phyloP scores from a whole-genome alignment of 2,888 invertebrate genomes.

The Ashinkailepas kermadecensis region DNA sequence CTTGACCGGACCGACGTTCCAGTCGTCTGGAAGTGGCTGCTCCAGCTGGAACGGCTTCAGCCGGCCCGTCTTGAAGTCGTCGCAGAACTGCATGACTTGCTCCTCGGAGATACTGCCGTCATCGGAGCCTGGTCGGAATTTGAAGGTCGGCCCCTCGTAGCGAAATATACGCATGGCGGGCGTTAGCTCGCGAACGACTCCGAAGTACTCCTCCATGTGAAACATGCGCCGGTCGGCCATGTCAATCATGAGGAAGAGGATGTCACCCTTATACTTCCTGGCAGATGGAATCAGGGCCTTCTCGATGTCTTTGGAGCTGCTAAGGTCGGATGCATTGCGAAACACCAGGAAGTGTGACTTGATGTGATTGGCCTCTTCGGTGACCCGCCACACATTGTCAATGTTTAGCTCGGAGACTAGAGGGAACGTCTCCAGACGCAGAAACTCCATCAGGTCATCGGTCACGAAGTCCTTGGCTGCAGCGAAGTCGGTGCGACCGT shows the following conservation, averaged over 20 bases:
- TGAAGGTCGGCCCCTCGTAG: slow-evolving; percentile 12
- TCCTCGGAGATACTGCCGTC: slow-evolving; percentile 10
- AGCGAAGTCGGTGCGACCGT: not conserved
- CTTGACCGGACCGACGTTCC: slow-evolving; percentile 20
- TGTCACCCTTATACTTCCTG: not conserved
- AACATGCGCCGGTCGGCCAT: slow-evolving; percentile 5
- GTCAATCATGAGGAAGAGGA: slow-evolving; percentile 23
- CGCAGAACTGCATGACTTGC: not conserved
- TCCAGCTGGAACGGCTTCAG: slow-evolving; percentile 18
- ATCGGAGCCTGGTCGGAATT: slow-evolving; percentile 10
- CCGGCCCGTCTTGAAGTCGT: slow-evolving; percentile 9
- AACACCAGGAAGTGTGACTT: slow-evolving; percentile 8
- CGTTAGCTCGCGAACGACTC: not conserved
- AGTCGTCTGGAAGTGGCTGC: slow-evolving; percentile 18
- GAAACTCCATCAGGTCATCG: slow-evolving; percentile 1
- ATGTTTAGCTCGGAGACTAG: not conserved
- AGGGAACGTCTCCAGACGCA: slow-evolving; percentile 4
- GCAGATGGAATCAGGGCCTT: not conserved
- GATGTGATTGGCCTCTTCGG: not conserved
- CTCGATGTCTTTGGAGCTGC: not conserved
- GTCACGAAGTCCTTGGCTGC: not conserved
- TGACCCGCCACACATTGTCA: slow-evolving; percentile 15
- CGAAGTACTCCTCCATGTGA: slow-evolving; percentile 27
- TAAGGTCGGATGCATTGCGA: not conserved
- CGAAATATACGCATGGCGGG: slow-evolving; percentile 24